Evolutionary conservation across 2,113 vertebrate genomes (phyloP).

Genomic region (Hepsetus odoe): DNA sequence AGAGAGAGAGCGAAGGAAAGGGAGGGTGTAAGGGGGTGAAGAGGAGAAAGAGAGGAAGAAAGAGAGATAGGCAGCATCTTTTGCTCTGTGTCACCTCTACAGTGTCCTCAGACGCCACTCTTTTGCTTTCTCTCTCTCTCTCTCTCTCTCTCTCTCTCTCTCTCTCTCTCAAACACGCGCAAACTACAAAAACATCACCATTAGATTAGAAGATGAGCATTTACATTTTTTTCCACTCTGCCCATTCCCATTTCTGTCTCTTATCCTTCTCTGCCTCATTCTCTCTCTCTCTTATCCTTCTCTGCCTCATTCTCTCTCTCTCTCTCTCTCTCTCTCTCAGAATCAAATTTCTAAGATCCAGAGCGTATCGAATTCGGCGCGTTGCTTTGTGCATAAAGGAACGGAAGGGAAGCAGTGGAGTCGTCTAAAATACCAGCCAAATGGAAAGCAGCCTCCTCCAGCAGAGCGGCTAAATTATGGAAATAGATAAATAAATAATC

Average conservation of each 20-base stretch:
- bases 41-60: slow-evolving; percentile 16
- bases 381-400: slow-evolving; percentile 52
- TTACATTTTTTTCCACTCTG: slow-evolving; percentile 14
- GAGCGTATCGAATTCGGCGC: slow-evolving; percentile 55
- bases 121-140: slow-evolving; percentile 15
- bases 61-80: slow-evolving; percentile 40
- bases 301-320: not conserved
- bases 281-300: not conserved
- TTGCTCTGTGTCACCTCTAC: slow-evolving; percentile 45
- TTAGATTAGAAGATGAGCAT: slow-evolving; percentile 6
- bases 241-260: slow-evolving; percentile 5
- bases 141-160: not conserved
- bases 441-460: slow-evolving; percentile 45
- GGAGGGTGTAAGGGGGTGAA: not conserved
- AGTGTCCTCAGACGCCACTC: slow-evolving; percentile 27
- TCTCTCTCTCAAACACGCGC: not conserved
- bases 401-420: slow-evolving; percentile 39
- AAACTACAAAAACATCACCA: slow-evolving; percentile 10
- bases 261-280: not conserved
- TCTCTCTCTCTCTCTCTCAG: slow-evolving; percentile 41
- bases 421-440: slow-evolving; percentile 48
- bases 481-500: slow-evolving; percentile 56
- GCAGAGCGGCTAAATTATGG: slow-evolving; percentile 52
- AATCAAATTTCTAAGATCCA: slow-evolving; percentile 61
- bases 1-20: slow-evolving; percentile 23